Percentiles rank a stretch among this genome's conserved stretches.
These are phyloP conservation scores for Tiaroga cobitis DNA, from an alignment of 2,797 vertebrate genomes.

Conservation along the genomic window DNA sequence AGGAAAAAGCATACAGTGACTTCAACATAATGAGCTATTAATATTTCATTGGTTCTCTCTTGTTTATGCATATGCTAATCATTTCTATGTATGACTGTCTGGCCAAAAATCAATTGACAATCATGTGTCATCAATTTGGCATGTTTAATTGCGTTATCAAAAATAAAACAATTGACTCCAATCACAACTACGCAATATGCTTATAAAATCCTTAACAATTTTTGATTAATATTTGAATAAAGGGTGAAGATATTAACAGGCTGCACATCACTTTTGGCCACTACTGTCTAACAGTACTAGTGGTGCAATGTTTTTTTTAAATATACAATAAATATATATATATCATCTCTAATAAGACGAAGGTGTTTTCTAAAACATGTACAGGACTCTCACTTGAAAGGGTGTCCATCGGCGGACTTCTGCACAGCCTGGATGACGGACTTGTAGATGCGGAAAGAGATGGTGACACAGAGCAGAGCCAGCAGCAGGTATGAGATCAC, in stretches of 20 bases:
- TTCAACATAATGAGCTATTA: not conserved
- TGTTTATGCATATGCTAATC: not conserved
- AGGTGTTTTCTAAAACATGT: not conserved
- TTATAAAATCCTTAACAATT: too few species aligned
- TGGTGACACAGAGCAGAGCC: slow-evolving; percentile 91
- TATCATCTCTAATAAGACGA: not conserved
- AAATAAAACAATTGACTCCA: too few species aligned
- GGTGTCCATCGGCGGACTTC: slow-evolving; percentile 90
- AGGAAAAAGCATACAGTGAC: not conserved
- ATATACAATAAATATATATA: not conserved
- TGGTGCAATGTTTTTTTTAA: not conserved
- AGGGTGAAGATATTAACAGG: not conserved
- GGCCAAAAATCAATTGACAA: not conserved
- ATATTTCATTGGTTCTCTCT: not conserved
- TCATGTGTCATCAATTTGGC: too few species aligned
- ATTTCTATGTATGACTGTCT: not conserved
- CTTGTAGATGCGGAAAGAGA: slow-evolving; percentile 94
- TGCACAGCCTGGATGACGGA: slow-evolving; percentile 92
- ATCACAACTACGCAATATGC: too few species aligned
- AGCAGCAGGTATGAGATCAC: slow-evolving; percentile 90
- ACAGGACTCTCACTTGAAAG: slow-evolving; percentile 84
- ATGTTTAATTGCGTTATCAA: not conserved
- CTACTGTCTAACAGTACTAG: not conserved
- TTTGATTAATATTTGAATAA: not conserved
- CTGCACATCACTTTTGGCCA: not conserved